These are phyloP conservation scores for Aphelenchoides avenae DNA, from an alignment of 1,140 invertebrate species.

Conservation along the genomic window DNA sequence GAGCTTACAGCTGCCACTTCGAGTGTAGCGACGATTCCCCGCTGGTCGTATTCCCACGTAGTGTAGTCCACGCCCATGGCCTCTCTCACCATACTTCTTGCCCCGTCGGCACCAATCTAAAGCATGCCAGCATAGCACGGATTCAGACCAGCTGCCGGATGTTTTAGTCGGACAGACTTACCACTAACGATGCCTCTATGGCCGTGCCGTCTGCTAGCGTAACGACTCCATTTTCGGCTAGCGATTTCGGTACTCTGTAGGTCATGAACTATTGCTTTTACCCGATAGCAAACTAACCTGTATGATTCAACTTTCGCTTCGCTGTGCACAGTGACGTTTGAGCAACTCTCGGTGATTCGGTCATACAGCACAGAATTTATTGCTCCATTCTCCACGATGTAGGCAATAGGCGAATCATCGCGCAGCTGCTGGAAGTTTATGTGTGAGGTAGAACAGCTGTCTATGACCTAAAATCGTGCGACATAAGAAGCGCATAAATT, in stretches of 20 bases:
- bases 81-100: conserved; percentile 76
- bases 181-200: conserved; percentile 63
- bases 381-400: conserved; percentile 42
- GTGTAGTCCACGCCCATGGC: conserved; percentile 75
- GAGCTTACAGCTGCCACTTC: conserved; percentile 64
- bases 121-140: conserved; percentile 33
- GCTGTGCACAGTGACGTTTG: conserved; percentile 34
- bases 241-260: conserved; percentile 44
- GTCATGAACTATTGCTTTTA: conserved; percentile 24
- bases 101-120: conserved; percentile 84
- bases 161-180: no score
- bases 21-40: conserved; percentile 82
- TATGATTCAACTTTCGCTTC: conserved; percentile 32
- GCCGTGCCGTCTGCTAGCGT: conserved; percentile 59
- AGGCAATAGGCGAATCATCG: conserved; percentile 19
- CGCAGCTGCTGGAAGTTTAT: conserved; percentile 33
- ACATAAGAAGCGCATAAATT: conserved; percentile 8
- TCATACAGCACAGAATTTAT: conserved; percentile 33
- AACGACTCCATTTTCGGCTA: conserved; percentile 57
- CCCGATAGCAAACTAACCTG: conserved; percentile 28
- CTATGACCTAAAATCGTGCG: conserved; percentile 18
- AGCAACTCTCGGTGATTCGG: conserved; percentile 20
- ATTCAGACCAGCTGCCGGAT: no score
- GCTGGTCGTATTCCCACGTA: conserved; percentile 78
- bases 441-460: conserved; percentile 37